Conservation (phyloP, 23 tunicate species). For the Clavelina lepadiformis region DNA sequence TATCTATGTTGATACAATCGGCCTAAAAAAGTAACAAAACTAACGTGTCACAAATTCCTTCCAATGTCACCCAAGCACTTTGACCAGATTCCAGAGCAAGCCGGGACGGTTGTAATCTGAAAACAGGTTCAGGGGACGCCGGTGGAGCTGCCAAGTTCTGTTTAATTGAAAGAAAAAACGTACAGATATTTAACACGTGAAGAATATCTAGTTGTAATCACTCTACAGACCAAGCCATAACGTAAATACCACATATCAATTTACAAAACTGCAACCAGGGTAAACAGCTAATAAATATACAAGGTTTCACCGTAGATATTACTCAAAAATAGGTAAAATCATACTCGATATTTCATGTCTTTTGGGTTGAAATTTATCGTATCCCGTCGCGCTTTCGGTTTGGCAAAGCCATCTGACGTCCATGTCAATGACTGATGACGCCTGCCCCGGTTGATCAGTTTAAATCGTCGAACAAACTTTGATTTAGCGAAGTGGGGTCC, state of each 20-base stretch:
- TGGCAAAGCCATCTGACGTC: conserved; percentile 74
- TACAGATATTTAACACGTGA: not conserved
- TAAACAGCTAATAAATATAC: too few species aligned
- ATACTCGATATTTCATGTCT: conserved; percentile 69
- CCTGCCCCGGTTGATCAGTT: conserved; percentile 79
- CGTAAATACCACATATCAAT: too few species aligned
- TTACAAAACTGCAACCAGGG: too few species aligned
- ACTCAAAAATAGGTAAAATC: not conserved
- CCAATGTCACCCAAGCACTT: conserved; percentile 57
- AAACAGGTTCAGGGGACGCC: conserved; percentile 69
- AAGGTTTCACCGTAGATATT: too few species aligned
- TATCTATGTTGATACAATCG: too few species aligned
- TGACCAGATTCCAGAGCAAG: conserved; percentile 72
- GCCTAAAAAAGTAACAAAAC: too few species aligned
- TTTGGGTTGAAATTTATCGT: conserved; percentile 16
- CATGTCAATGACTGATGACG: conserved; percentile 84
- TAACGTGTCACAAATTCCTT: conserved; percentile 75
- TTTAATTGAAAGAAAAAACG: too few species aligned
- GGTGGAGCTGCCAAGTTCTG: conserved; percentile 17
- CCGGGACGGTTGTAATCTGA: conserved; percentile 58
- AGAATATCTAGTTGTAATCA: too few species aligned
- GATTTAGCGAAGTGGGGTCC: conserved; percentile 90
- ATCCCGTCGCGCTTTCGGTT: conserved; percentile 31
- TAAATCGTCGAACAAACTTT: conserved; percentile 48
- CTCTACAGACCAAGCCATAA: too few species aligned